Conservation (phyloP, 2,113 vertebrate genomes). For the Columbina picui region DNA sequence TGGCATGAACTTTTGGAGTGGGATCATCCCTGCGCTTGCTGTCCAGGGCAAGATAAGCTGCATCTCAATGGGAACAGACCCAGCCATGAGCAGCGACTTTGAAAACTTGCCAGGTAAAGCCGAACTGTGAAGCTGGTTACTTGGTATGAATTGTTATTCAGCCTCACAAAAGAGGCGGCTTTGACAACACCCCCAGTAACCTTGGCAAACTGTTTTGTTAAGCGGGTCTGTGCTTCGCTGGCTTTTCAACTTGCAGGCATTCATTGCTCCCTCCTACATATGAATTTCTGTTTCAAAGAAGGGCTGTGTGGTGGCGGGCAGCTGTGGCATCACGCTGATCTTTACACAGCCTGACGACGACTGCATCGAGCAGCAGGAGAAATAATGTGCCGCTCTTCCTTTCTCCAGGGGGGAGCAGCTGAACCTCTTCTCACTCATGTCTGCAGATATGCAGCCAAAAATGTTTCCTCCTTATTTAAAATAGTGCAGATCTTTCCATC, state of each 20-base stretch:
- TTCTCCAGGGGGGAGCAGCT: not conserved
- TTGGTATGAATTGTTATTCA: slow-evolving; percentile 58
- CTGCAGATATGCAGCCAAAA: not conserved
- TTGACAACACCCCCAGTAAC: slow-evolving; percentile 58
- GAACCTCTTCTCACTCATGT: not conserved
- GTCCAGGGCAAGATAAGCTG: slow-evolving; percentile 51
- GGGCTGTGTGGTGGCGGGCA: slow-evolving; percentile 35
- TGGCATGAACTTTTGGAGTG: slow-evolving; percentile 9
- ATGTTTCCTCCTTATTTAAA: not conserved
- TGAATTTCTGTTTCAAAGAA: slow-evolving; percentile 13
- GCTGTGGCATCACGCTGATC: slow-evolving; percentile 50
- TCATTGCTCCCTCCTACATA: slow-evolving; percentile 56
- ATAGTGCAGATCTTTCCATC: not conserved
- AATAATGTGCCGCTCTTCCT: not conserved
- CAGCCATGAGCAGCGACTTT: slow-evolving; percentile 48
- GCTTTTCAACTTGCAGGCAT: slow-evolving; percentile 57
- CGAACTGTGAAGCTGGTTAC: slow-evolving; percentile 3
- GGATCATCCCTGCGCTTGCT: not conserved
- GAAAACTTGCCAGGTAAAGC: slow-evolving; percentile 64
- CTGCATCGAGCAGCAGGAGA: not conserved
- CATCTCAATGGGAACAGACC: slow-evolving; percentile 4
- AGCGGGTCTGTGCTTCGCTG: slow-evolving; percentile 52
- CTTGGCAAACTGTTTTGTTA: slow-evolving; percentile 68
- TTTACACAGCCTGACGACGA: not conserved
- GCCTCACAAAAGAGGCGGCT: slow-evolving; percentile 53